Conservation (phyloP, 2,113 vertebrate genomes). For the Epinephelus moara region DNA sequence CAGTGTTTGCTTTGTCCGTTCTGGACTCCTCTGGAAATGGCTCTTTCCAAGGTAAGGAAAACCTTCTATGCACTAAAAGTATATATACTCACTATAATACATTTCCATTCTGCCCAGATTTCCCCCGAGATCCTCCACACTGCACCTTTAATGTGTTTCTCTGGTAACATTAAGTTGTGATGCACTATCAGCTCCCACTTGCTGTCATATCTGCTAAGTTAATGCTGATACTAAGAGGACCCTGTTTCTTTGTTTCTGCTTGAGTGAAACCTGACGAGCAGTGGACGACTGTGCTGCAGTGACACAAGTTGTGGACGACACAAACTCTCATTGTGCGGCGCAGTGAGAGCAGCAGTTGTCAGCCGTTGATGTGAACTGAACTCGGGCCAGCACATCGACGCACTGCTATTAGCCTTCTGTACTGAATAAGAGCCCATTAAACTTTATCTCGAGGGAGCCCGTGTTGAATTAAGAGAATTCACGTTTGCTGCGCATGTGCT, state of each 20-base stretch:
- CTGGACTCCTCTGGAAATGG: too few species aligned
- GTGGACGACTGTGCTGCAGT: neutral
- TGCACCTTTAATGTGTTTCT: too few species aligned
- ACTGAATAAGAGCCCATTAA: conserved; percentile 32
- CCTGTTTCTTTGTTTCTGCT: neutral
- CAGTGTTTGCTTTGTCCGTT: too few species aligned
- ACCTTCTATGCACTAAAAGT: too few species aligned
- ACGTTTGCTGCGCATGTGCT: conserved; percentile 54
- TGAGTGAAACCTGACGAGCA: conserved; percentile 19
- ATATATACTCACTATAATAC: too few species aligned
- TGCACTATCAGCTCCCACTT: too few species aligned
- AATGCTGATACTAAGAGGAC: too few species aligned
- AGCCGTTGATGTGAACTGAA: conserved; percentile 28
- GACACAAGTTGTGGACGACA: conserved; percentile 24
- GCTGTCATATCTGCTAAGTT: too few species aligned
- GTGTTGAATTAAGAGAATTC: conserved; percentile 45
- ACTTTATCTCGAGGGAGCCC: conserved; percentile 35
- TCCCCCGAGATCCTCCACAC: too few species aligned
- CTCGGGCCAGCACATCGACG: conserved; percentile 27
- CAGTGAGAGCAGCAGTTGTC: conserved; percentile 38
- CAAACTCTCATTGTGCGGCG: conserved; percentile 14
- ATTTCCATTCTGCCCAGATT: too few species aligned
- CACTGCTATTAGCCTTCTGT: conserved; percentile 5
- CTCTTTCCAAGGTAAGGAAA: too few species aligned
- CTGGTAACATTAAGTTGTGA: too few species aligned